Conservation (phyloP, 2,113 vertebrate species). For the Carassius gibelio region DNA sequence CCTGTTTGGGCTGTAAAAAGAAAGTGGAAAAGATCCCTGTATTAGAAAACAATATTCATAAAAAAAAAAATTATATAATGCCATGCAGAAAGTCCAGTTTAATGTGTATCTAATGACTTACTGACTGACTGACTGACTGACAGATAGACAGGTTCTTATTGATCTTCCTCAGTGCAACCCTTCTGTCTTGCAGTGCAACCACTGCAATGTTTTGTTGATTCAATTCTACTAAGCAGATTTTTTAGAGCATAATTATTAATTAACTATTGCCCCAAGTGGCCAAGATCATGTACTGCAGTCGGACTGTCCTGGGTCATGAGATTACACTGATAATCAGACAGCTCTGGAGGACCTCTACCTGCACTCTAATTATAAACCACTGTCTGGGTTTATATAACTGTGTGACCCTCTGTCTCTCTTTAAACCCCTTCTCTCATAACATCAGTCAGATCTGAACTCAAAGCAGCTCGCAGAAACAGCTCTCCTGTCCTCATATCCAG, state of each 20-base stretch:
- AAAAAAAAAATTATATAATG: background rate
- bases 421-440: slow-evolving; percentile 39
- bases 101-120: no score
- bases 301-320: background rate
- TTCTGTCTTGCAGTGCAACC: no score
- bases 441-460: slow-evolving; percentile 29
- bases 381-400: slow-evolving; percentile 37
- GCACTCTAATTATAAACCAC: slow-evolving; percentile 41
- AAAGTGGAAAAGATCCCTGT: background rate
- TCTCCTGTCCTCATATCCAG: background rate
- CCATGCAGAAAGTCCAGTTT: background rate
- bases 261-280: background rate
- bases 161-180: no score
- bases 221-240: no score
- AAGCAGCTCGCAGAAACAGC: background rate
- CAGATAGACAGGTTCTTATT: no score
- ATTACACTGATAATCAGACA: slow-evolving; percentile 34
- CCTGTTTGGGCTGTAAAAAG: slow-evolving; percentile 80
- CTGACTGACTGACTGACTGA: no score
- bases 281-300: background rate
- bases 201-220: no score
- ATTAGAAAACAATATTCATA: background rate
- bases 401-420: slow-evolving; percentile 28
- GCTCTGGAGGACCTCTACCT: slow-evolving; percentile 2
- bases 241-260: no score